A percentile compares a stretch with the other conserved stretches of the same genome.
Evolutionary conservation across 2,797 vertebrate species (phyloP).

Genomic region (Enteromius treurensis): DNA sequence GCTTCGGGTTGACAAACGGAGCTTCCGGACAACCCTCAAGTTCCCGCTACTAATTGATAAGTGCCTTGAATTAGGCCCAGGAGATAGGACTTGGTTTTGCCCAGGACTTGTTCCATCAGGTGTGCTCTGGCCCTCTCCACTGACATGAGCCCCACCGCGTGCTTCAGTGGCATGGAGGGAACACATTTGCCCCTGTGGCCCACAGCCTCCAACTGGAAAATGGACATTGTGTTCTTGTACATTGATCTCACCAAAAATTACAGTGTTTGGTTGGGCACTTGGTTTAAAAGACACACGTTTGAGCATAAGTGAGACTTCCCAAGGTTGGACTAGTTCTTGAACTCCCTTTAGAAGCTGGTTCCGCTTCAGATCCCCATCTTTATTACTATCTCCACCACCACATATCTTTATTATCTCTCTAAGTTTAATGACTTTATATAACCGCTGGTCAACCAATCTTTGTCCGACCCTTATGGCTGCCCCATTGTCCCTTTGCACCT

Average conservation of each 20-base stretch:
- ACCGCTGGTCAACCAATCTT: conserved; percentile 70
- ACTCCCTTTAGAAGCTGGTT: conserved; percentile 66
- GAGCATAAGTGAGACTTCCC: conserved; percentile 76
- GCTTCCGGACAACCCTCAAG: conserved; percentile 69
- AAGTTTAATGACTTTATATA: conserved; percentile 68
- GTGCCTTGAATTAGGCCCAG: not conserved
- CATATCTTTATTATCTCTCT: conserved; percentile 65
- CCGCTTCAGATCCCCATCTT: conserved; percentile 53
- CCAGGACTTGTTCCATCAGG: conserved; percentile 52
- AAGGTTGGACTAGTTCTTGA: conserved; percentile 74
- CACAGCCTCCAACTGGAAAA: conserved; percentile 70
- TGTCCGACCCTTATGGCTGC: conserved; percentile 69
- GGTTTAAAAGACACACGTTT: conserved; percentile 80
- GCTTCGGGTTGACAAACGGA: conserved; percentile 68
- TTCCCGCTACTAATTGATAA: conserved; percentile 60
- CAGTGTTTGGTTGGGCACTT: conserved; percentile 75
- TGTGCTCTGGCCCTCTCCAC: conserved; percentile 51
- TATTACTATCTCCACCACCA: conserved; percentile 45
- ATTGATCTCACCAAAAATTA: conserved; percentile 76
- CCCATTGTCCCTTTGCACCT: conserved; percentile 74
- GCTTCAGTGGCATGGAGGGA: conserved; percentile 72
- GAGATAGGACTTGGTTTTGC: conserved; percentile 55
- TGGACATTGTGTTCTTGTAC: conserved; percentile 73
- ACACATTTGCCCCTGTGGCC: conserved; percentile 72
- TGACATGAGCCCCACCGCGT: conserved; percentile 55